These are phyloP conservation scores for Paramormyrops kingsleyae DNA, from an alignment of 2,113 vertebrate genomes.

Conservation along the genomic window DNA sequence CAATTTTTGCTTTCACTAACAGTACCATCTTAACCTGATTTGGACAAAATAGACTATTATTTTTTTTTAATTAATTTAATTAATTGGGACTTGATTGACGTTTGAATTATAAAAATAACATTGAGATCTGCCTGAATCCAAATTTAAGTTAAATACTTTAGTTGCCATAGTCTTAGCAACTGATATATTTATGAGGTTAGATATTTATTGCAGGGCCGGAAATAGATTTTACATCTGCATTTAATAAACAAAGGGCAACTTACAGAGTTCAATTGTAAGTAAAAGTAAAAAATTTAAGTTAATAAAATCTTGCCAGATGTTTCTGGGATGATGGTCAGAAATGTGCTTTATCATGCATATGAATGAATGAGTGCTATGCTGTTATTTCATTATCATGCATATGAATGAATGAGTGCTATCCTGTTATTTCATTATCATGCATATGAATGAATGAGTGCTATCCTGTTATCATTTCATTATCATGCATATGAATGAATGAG, in stretches of 20 bases:
- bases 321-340: neutral
- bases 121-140: neutral
- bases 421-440: neutral
- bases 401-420: neutral
- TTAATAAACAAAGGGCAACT: neutral
- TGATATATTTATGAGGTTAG: neutral
- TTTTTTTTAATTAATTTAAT: neutral
- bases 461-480: too few species aligned
- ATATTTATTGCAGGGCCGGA: neutral
- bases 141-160: neutral
- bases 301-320: neutral
- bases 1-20: neutral
- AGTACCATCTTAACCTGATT: neutral
- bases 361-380: too few species aligned
- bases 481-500: neutral
- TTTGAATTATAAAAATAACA: neutral
- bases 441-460: too few species aligned
- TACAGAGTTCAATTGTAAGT: neutral
- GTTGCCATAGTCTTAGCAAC: neutral
- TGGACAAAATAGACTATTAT: neutral
- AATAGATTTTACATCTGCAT: neutral
- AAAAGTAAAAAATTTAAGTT: neutral
- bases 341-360: too few species aligned
- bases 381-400: neutral
- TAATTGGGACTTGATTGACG: neutral